phyloP scores from a whole-genome alignment of 2,888 invertebrate genomes.

The Agriotes lineatus region DNA sequence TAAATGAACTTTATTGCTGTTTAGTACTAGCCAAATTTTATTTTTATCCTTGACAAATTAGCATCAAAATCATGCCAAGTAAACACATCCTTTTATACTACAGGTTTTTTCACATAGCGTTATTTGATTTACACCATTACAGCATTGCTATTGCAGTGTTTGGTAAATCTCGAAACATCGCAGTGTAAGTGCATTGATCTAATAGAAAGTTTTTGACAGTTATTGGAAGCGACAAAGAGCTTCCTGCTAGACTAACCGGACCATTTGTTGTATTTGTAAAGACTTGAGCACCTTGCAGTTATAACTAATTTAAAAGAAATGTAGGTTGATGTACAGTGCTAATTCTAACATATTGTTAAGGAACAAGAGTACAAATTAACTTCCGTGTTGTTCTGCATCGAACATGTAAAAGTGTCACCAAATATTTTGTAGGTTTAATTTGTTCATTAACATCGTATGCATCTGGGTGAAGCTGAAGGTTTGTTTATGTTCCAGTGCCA shows the following conservation, averaged over 20 bases:
- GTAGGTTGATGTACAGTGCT: constrained; percentile 30
- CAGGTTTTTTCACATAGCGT: too few species aligned
- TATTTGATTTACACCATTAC: too few species aligned
- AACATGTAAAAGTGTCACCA: constrained; percentile 52
- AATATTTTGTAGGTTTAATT: constrained; percentile 62
- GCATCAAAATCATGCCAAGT: background rate
- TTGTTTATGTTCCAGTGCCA: too few species aligned
- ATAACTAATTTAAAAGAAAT: constrained; percentile 2
- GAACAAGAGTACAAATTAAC: constrained; percentile 60
- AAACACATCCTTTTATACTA: background rate
- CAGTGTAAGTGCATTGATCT: too few species aligned
- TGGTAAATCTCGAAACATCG: too few species aligned
- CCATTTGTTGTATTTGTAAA: constrained; percentile 17
- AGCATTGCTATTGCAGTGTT: too few species aligned
- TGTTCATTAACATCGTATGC: constrained; percentile 38
- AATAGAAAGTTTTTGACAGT: background rate
- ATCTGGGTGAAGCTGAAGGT: constrained; percentile 22
- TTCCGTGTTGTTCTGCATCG: constrained; percentile 35
- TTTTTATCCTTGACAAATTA: background rate
- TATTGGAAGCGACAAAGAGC: background rate
- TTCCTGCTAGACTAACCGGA: constrained; percentile 1
- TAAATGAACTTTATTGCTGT: background rate
- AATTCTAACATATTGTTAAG: constrained; percentile 49
- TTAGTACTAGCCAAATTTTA: background rate
- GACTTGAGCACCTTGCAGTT: constrained; percentile 7